Evolutionary conservation across 2,113 vertebrate species (phyloP).

Genomic region (Perognathus longimembris): DNA sequence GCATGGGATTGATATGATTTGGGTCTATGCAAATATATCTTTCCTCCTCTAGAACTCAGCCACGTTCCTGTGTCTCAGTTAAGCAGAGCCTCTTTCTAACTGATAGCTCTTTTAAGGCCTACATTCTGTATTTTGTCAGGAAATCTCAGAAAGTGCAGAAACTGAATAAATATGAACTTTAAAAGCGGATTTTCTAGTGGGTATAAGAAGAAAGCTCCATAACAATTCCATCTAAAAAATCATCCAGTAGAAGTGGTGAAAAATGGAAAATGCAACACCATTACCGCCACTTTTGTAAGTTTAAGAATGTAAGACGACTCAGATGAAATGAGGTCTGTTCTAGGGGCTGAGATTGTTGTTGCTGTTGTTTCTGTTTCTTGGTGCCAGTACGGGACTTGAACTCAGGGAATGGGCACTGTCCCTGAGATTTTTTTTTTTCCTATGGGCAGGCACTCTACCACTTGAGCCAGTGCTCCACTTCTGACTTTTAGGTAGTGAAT

Average conservation of each 20-base stretch:
- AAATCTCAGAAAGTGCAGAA: not conserved
- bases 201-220: not conserved
- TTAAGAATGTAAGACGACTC: not conserved
- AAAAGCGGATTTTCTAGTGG: constrained; percentile 15
- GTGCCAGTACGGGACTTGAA: too few relatives aligned
- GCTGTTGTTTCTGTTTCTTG: too few relatives aligned
- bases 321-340: not conserved
- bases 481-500: too few relatives aligned
- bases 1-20: not conserved
- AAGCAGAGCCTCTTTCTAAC: not conserved
- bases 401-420: too few relatives aligned
- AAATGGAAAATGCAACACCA: not conserved
- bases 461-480: too few relatives aligned
- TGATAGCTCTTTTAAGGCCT: not conserved
- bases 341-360: not conserved
- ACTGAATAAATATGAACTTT: not conserved
- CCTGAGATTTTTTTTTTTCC: too few relatives aligned
- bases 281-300: not conserved
- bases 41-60: not conserved
- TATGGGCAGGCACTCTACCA: too few relatives aligned
- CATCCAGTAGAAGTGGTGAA: not conserved
- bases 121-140: not conserved
- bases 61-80: not conserved
- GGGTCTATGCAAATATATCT: not conserved
- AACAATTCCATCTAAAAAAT: not conserved